Conservation (phyloP, 2,113 vertebrate genomes). For the Struthio camelus region DNA sequence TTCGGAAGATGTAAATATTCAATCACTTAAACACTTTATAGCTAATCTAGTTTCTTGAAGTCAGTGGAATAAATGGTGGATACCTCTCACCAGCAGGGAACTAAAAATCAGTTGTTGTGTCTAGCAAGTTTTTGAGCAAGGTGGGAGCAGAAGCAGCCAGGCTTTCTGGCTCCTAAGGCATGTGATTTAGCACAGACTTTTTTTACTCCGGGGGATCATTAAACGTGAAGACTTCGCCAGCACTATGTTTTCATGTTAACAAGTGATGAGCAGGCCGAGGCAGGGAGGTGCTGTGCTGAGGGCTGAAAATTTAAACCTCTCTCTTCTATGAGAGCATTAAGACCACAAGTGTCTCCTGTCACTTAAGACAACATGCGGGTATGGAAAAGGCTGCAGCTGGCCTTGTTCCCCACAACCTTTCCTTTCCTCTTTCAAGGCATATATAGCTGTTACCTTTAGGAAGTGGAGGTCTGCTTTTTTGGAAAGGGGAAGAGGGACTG, state of each 20-base stretch:
- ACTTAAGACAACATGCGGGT: not conserved
- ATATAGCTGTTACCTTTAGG: not conserved
- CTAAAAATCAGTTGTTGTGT: not conserved
- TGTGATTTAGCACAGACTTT: not conserved
- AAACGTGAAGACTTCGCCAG: not conserved
- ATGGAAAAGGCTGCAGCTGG: not conserved
- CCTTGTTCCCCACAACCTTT: too few relatives aligned
- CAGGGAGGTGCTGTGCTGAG: not conserved
- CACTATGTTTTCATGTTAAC: too few relatives aligned
- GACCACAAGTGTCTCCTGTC: accelerated
- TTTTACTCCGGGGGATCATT: not conserved
- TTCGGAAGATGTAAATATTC: too few relatives aligned
- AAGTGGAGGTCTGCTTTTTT: not conserved
- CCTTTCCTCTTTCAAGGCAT: not conserved
- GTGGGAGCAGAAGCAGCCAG: too few relatives aligned
- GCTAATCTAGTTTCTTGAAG: not conserved
- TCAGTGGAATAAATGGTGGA: not conserved
- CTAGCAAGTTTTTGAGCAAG: not conserved
- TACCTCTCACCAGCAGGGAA: not conserved
- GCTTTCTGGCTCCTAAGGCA: not conserved
- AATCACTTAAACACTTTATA: too few relatives aligned
- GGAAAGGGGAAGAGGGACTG: not conserved
- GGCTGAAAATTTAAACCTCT: not conserved
- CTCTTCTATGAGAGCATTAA: not conserved
- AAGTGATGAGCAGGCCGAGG: not conserved